Conservation (phyloP, 2,888 invertebrate species). For the Torymus auratus region DNA sequence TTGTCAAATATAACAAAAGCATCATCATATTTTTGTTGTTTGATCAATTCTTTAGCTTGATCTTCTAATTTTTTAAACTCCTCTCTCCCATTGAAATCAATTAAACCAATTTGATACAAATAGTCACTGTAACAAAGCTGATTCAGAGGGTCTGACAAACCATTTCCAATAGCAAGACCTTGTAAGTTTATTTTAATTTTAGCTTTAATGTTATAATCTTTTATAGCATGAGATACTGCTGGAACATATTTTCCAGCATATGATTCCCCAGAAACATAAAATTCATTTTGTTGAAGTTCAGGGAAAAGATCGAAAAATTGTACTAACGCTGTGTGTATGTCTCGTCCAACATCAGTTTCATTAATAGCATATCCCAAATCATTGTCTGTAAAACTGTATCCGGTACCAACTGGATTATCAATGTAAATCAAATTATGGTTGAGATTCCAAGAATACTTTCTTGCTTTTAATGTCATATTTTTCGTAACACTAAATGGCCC, state of each 20-base stretch:
- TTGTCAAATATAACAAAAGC: conserved; percentile 86
- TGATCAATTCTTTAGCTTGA: conserved; percentile 80
- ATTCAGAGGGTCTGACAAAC: conserved; percentile 87
- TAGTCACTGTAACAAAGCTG: conserved; percentile 88
- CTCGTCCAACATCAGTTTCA: conserved; percentile 87
- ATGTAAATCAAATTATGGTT: conserved; percentile 90
- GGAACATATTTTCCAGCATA: conserved; percentile 91
- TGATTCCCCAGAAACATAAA: conserved; percentile 93
- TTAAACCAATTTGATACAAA: conserved; percentile 86
- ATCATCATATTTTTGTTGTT: conserved; percentile 81
- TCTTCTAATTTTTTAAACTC: conserved; percentile 82
- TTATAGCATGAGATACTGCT: conserved; percentile 85
- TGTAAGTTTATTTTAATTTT: conserved; percentile 83
- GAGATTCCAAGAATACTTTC: conserved; percentile 88
- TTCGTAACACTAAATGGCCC: conserved; percentile 83
- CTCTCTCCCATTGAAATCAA: conserved; percentile 82
- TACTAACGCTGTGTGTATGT: conserved; percentile 85
- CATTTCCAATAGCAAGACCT: conserved; percentile 88
- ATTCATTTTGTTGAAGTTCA: conserved; percentile 84
- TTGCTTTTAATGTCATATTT: conserved; percentile 78
- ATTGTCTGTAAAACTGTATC: conserved; percentile 91
- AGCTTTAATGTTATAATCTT: conserved; percentile 81
- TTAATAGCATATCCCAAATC: conserved; percentile 87
- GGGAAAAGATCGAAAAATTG: conserved; percentile 93
- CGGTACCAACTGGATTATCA: conserved; percentile 95